Evolutionary conservation across 2,113 vertebrate species (phyloP), one percentile per base, ranked within the genome.

Genomic region (Diphyllodes magnificus): DNA sequence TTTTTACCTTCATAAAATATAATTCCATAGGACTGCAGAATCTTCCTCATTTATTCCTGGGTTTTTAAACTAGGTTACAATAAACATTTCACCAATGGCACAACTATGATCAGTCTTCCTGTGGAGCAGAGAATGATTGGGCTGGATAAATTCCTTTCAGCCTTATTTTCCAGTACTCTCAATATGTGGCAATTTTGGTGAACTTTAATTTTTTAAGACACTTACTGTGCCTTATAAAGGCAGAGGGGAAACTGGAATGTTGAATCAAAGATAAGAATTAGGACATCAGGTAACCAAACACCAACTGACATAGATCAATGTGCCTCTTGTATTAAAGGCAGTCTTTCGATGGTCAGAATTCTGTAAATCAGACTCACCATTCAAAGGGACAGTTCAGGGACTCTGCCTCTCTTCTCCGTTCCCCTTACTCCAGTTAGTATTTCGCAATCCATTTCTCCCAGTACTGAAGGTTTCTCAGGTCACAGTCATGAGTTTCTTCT

Each of bases 401-500:
- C 60, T 88, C 53, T 88, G 88, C 77, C 75, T 92, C 73, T 95
- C 87, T 93, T 90, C 86, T 94, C 73, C 79, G 8, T 72, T 79
- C 80, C 87, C 78, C 87, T 97, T 60, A 93, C 86, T 96, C 92
- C 90, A 90, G 85, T 93, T 88, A 95, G 70, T 42, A 87, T 68
- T 95, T 93, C 93, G 95, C 66, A 92, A 86, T 96, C 92, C 96
- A 57, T 95, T 91, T 96, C 93, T 96, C 92, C 78, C 92, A 90
- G 94, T 91, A 79, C 72, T 91, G 91, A 47, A 95, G 90, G 90
- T 93, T 89, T 96, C 93, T 93, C 95, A 94, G 87, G 92, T 97
- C 96, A 84, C 63, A 97, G 97, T 73, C 94, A 93, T 91, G 92
- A 97, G 95, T 81, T 95, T 91, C 95, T 98, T 97, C 97, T 97